phyloP scores from a whole-genome alignment of 2,797 vertebrate genomes.

The Lagodon rhomboides region DNA sequence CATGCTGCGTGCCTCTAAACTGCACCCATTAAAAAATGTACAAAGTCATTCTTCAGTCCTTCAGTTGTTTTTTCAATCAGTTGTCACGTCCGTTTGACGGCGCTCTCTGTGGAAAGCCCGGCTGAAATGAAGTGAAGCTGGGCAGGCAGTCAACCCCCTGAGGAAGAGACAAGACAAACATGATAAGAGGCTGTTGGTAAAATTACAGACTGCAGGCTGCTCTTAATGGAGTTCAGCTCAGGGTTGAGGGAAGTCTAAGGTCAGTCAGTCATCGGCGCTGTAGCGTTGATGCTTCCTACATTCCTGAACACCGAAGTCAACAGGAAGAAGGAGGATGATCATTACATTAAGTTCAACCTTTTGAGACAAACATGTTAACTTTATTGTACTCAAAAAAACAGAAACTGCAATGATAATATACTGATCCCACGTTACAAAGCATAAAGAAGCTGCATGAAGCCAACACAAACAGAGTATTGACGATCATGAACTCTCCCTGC shows the following conservation, averaged over 20 bases:
- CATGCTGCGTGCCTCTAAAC: constrained; percentile 25
- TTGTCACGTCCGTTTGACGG: constrained; percentile 32
- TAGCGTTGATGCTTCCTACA: constrained; percentile 63
- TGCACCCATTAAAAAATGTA: constrained; percentile 26
- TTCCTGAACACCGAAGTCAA: constrained; percentile 72
- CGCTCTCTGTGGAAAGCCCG: constrained; percentile 32
- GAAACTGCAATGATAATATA: constrained; percentile 31
- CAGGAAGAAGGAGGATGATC: constrained; percentile 58
- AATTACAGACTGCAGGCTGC: constrained; percentile 84
- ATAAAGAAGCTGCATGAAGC: constrained; percentile 17
- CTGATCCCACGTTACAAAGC: constrained; percentile 29
- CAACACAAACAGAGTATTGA: constrained; percentile 59
- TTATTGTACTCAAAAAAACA: constrained; percentile 26
- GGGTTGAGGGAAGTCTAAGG: constrained; percentile 82
- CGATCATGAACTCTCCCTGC: constrained; percentile 43
- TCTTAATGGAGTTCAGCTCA: constrained; percentile 84
- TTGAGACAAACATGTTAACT: constrained; percentile 31
- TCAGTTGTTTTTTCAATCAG: constrained; percentile 33
- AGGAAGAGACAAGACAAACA: constrained; percentile 80
- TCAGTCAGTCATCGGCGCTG: constrained; percentile 73
- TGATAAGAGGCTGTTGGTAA: constrained; percentile 83
- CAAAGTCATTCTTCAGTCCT: constrained; percentile 16
- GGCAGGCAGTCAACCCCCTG: constrained; percentile 63
- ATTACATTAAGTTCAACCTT: constrained; percentile 49
- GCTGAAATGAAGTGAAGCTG: constrained; percentile 65